Evolutionary conservation across 1,140 invertebrate genomes (phyloP), one percentile per base, ranked within the genome.

Genomic region (Cydia pomonella): DNA sequence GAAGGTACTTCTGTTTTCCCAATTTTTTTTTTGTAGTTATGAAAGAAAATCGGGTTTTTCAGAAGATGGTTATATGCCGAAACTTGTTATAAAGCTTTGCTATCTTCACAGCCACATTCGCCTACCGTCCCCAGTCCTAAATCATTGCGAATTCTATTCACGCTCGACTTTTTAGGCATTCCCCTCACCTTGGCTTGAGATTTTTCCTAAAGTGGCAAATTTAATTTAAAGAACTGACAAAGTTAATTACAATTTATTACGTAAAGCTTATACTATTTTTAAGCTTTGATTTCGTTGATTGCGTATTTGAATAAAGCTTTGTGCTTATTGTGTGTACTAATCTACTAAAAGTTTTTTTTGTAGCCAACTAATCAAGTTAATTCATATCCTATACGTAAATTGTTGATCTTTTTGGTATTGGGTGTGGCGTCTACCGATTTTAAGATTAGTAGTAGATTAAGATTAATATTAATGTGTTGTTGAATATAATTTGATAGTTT

Each of bases 151-250:
- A 53, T 53, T 53, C 50, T 16, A n/a, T 53, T 21, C 50, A 53
- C 50, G 50, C 50, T 16, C n/a, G 50, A 7, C 50, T 53, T 53
- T 18, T 53, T 53, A 53, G n/a, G 50, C n/a, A 53, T 53, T 53
- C 50, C 16, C 50, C 50, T 53, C 50, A 53, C 16, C n/a, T 53
- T 53, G 18, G 1, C 50, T 21, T 18, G 50, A 16, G 4, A 53
- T 53, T 53, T 9, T 21, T 18, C 50, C 16, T 0, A 53, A 53
- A 53, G 50, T n/a, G 50, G 50, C 6, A 18, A 53, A 53, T 21
- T 53, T 53, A 21, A 53, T 53, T 53, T 21, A 53, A 53, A 18
- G 50, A 53, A 53, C 50, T 21, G 50, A 53, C 50, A 53, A 9
- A 53, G 50, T 21, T 53, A 53, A 53, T 53, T 53, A 18, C 50